Percentiles rank a stretch among this genome's conserved stretches.
phyloP scores from a whole-genome alignment of 2,888 invertebrate species.

The Apocheima hispidaria region DNA sequence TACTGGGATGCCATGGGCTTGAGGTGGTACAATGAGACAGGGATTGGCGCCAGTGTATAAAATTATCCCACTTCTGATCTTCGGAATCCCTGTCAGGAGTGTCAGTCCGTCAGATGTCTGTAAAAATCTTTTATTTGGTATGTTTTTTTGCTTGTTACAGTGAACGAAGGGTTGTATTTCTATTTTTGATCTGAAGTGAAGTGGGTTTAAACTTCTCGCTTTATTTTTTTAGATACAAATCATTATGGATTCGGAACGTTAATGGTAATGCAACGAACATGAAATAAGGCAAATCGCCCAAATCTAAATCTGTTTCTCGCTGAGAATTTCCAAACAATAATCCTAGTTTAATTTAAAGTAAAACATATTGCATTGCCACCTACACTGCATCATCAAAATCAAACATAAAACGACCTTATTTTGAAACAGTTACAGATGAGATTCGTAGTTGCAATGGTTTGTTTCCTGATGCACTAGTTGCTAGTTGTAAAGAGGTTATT shows the following conservation, averaged over 20 bases:
- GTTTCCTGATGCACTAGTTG: slow-evolving; percentile 36
- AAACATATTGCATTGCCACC: slow-evolving; percentile 13
- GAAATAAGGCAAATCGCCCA: neutral
- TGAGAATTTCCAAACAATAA: slow-evolving; percentile 18
- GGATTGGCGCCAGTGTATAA: slow-evolving; percentile 25
- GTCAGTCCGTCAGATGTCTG: neutral
- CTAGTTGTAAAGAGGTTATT: slow-evolving; percentile 28
- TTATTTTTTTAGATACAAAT: no score
- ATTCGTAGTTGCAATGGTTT: neutral
- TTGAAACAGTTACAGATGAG: neutral
- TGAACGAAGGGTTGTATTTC: slow-evolving; percentile 1
- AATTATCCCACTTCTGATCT: slow-evolving; percentile 15
- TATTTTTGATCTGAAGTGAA: neutral
- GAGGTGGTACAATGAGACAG: slow-evolving; percentile 23
- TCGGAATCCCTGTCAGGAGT: slow-evolving; percentile 6
- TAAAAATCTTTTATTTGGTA: neutral
- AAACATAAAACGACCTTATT: slow-evolving; percentile 2
- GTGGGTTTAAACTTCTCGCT: neutral
- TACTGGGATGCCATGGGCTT: slow-evolving; percentile 15
- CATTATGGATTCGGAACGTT: neutral
- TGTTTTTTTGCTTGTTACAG: neutral
- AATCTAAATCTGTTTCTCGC: neutral
- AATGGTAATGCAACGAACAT: neutral
- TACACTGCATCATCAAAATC: neutral
- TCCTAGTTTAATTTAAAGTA: slow-evolving; percentile 8